Base-by-base conservation (phyloP, 2,888 invertebrate genomes). In the Camponotus fellah region DNA sequence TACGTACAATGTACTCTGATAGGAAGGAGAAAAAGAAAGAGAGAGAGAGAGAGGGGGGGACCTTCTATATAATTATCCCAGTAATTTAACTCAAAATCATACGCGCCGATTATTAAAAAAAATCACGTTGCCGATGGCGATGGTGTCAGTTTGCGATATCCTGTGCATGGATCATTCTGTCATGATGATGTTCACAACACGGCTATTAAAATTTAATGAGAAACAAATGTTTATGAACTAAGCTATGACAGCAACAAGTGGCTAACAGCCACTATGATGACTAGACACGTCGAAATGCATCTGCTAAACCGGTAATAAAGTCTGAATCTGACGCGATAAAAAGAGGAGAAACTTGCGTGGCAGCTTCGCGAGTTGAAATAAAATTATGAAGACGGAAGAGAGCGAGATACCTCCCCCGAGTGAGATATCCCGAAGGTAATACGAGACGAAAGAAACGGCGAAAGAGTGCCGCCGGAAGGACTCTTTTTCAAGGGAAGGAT, bases 331-430 rank as follows among this genome's bases (percentile, higher is more conserved):
- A 69, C 74, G 12, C 14, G 17, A 58, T 34, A 69, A 17, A 65
- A 75, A 8, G 14, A 37, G 40, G 53, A 46, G 8, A 17, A 46
- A n/a, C 74, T 34, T 83, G n/a, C 37, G 34, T 32, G 56, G 40
- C 32, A 71, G 49, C 66, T 53, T 83, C 76, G 86, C 80, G 46
- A 65, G 62, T 75, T 69, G 83, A 85, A 85, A 88, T 72, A 56
- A 80, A 62, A 83, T 86, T 81, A 46, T 60, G 49, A 60, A 46
- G 46, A 71, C 17, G 53, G n/a, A 53, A 72, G 60, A 14, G 43
- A 43, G n/a, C 71, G 21, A 9, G 34, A 14, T 40, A 17, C 4
- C 21, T 60, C 56, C n/a, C 26, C 2, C 10, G 60, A 72, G 79
- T 72, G 72, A 72, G 40, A 60, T 72, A 79, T 60, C 79, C 79